Percentiles rank a stretch among this genome's conserved stretches.
Conservation (phyloP, 2,113 vertebrate species). For the Datnioides undecimradiatus region DNA sequence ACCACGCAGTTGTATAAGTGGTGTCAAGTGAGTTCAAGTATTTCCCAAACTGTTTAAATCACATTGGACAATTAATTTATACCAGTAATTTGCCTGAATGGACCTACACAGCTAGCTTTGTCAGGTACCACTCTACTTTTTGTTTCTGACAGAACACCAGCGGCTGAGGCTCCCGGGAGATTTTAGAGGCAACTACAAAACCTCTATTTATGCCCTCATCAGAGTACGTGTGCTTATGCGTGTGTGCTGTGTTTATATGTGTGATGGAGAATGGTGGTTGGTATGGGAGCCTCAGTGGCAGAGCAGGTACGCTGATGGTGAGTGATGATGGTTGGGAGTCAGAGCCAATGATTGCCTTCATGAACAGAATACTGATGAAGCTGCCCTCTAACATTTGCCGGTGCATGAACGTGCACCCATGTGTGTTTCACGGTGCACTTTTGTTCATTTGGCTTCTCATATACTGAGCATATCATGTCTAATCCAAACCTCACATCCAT, state of each 20-base stretch:
- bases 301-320: slow-evolving; percentile 44
- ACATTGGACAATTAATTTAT: neutral
- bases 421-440: neutral
- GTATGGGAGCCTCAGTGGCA: slow-evolving; percentile 9
- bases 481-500: slow-evolving; percentile 32
- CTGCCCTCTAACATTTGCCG: slow-evolving; percentile 1
- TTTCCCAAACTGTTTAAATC: neutral
- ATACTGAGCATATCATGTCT: neutral
- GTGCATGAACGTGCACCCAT: neutral
- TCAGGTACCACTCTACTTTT: neutral
- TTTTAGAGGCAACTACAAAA: slow-evolving; percentile 17
- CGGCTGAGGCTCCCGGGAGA: too few relatives aligned
- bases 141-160: too few relatives aligned
- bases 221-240: slow-evolving; percentile 18
- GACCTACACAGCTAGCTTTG: neutral
- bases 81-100: neutral
- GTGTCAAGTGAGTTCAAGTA: too few relatives aligned
- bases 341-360: slow-evolving; percentile 61
- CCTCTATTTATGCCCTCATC: slow-evolving; percentile 33
- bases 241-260: slow-evolving; percentile 11
- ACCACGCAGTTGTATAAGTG: too few relatives aligned
- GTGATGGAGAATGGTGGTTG: slow-evolving; percentile 23
- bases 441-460: slow-evolving; percentile 12
- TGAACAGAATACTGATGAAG: slow-evolving; percentile 72
- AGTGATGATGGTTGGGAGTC: slow-evolving; percentile 56